Evolutionary conservation across 2,888 invertebrate genomes (phyloP).

Genomic region (Volucella inflata): DNA sequence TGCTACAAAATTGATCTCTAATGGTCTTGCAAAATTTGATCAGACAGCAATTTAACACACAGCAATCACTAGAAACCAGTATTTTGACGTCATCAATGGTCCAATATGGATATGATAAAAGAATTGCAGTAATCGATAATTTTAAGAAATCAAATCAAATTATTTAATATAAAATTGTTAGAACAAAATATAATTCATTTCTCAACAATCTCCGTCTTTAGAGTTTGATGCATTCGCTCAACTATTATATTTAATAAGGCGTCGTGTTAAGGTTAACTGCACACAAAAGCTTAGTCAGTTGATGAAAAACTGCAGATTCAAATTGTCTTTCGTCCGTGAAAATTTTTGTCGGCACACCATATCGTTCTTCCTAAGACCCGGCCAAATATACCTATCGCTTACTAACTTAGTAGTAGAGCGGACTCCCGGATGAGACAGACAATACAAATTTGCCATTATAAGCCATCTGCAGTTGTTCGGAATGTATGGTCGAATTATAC

Average conservation of each 20-base stretch:
- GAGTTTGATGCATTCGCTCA: slow-evolving; percentile 7
- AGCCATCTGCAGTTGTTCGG: not conserved
- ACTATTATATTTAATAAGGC: slow-evolving; percentile 13
- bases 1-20: too few species aligned
- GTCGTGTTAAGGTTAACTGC: not conserved
- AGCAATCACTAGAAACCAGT: too few species aligned
- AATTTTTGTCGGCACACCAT: not conserved
- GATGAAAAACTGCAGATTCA: not conserved
- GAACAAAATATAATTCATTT: not conserved
- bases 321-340: not conserved
- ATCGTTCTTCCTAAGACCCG: not conserved
- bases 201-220: not conserved
- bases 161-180: too few species aligned
- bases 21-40: too few species aligned
- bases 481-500: slow-evolving; percentile 2
- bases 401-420: slow-evolving; percentile 2
- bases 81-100: too few species aligned
- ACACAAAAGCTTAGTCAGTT: not conserved
- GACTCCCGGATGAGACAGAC: not conserved
- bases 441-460: not conserved
- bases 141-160: too few species aligned
- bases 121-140: too few species aligned
- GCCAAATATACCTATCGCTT: slow-evolving; percentile 4
- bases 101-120: too few species aligned
- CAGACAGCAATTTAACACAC: too few species aligned